These are phyloP conservation scores for Scomber colias DNA, from an alignment of 2,113 vertebrate genomes.

Conservation along the genomic window DNA sequence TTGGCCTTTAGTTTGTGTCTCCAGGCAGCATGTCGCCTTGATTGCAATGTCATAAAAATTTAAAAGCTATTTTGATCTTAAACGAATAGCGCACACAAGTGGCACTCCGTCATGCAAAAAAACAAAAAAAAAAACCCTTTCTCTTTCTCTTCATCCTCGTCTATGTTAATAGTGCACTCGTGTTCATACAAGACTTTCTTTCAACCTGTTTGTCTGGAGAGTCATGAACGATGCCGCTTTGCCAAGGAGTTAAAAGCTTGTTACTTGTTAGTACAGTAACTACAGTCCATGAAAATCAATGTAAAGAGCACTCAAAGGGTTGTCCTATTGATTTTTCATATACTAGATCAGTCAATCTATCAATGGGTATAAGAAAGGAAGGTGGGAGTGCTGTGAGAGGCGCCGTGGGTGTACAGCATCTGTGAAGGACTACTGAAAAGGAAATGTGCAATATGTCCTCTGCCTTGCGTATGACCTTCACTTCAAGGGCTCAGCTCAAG, in stretches of 20 bases:
- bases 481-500: constrained; percentile 61
- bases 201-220: constrained; percentile 18
- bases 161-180: constrained; percentile 15
- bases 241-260: constrained; percentile 26
- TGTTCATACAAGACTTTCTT: constrained; percentile 5
- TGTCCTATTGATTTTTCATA: constrained; percentile 74
- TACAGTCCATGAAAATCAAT: constrained; percentile 63
- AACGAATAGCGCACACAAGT: constrained; percentile 21
- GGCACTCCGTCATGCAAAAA: constrained; percentile 14
- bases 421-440: constrained; percentile 59
- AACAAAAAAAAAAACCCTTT: background rate
- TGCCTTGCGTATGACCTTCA: constrained; percentile 59
- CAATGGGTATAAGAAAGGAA: constrained; percentile 43
- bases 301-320: constrained; percentile 58
- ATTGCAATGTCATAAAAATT: constrained; percentile 58
- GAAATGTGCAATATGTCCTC: constrained; percentile 64
- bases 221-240: constrained; percentile 3
- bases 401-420: constrained; percentile 23
- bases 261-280: constrained; percentile 57
- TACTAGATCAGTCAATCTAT: constrained; percentile 74
- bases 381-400: constrained; percentile 6
- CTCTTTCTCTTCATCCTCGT: background rate
- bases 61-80: constrained; percentile 37
- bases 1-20: constrained; percentile 55
- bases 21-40: constrained; percentile 51